These are phyloP conservation scores for Epistrophe grossulariae DNA, from an alignment of 2,888 invertebrate genomes.

Conservation along the genomic window DNA sequence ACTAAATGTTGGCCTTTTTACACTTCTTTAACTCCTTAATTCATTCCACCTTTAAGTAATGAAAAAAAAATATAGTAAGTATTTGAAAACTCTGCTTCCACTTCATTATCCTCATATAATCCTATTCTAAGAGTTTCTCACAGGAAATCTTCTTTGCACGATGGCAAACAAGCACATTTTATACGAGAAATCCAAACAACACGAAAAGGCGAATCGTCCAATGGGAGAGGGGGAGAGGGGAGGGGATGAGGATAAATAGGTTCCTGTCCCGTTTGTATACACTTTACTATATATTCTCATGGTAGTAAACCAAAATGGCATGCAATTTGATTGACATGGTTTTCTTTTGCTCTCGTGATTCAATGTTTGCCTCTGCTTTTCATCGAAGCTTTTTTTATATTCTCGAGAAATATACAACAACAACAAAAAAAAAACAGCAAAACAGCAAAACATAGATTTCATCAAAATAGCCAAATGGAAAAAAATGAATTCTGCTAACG, in stretches of 20 bases:
- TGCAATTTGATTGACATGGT: constrained; percentile 75
- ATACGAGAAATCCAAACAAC: constrained; percentile 52
- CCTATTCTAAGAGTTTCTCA: constrained; percentile 60
- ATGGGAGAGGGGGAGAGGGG: background rate
- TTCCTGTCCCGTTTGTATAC: constrained; percentile 7
- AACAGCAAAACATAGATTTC: constrained; percentile 44
- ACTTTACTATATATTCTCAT: constrained; percentile 18
- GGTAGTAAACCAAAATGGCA: constrained; percentile 68
- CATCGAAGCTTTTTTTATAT: constrained; percentile 58
- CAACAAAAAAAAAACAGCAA: background rate
- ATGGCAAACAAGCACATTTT: constrained; percentile 8
- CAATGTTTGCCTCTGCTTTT: constrained; percentile 45
- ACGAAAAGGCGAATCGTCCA: constrained; percentile 20
- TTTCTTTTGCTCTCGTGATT: constrained; percentile 69
- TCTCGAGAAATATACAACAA: constrained; percentile 9
- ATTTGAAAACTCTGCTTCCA: constrained; percentile 1
- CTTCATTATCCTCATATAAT: constrained; percentile 33
- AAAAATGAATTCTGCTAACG: constrained; percentile 47
- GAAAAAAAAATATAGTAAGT: background rate
- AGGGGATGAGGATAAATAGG: background rate
- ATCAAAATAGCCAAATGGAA: constrained; percentile 60
- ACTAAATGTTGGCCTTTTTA: background rate
- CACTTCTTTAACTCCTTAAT: constrained; percentile 14
- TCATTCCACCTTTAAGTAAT: constrained; percentile 19
- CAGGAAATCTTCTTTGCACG: constrained; percentile 56